These are phyloP conservation scores for Orthosia gracilis DNA, from an alignment of 2,888 invertebrate species.

Conservation along the genomic window DNA sequence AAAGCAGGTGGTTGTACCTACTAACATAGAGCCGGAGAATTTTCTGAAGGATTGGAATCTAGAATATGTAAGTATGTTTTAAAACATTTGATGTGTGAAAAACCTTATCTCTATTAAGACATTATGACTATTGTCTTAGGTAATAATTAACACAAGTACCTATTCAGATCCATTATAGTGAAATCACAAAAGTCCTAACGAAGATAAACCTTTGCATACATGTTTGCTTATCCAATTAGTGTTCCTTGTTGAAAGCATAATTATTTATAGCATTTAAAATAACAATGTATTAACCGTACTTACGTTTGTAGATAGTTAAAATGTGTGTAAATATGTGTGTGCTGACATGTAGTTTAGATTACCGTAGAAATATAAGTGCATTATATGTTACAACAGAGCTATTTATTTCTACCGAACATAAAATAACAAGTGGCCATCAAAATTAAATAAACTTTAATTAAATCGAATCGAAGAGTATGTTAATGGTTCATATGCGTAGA, in stretches of 20 bases:
- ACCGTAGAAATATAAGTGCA: not conserved
- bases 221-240: not conserved
- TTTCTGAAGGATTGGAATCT: not conserved
- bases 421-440: no score
- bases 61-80: not conserved
- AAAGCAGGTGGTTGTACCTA: not conserved
- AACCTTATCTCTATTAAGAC: not conserved
- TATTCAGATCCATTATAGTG: not conserved
- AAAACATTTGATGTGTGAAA: no score
- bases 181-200: not conserved
- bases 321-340: not conserved
- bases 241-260: not conserved
- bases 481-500: no score
- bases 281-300: no score
- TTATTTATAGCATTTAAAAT: not conserved
- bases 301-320: not conserved
- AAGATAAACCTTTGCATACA: not conserved
- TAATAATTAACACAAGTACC: no score
- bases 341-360: not conserved
- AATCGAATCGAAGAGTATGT: no score
- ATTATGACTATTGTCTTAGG: no score
- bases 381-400: not conserved
- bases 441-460: no score
- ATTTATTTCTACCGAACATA: no score
- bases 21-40: no score